phyloP scores from a whole-genome alignment of 2,797 vertebrate genomes.

The Cyprinodon diabolis region DNA sequence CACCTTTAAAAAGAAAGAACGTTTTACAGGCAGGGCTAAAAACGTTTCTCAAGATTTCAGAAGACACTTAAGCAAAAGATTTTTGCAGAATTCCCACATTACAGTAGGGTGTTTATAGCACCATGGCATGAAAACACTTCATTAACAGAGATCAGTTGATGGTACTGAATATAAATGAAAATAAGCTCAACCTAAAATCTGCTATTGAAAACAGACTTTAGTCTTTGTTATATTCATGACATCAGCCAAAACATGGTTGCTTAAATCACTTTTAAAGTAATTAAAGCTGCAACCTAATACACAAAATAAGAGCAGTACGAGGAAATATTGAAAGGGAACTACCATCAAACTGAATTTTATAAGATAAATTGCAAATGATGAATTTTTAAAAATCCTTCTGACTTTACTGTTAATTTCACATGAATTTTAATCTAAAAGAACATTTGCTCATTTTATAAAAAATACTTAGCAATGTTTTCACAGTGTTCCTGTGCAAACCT shows the following conservation, averaged over 20 bases:
- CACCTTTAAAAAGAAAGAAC: slow-evolving; percentile 79
- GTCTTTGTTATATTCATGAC: neutral
- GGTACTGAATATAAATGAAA: neutral
- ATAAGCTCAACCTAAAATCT: neutral
- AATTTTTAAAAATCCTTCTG: too few relatives aligned
- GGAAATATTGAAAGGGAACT: too few relatives aligned
- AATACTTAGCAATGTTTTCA: neutral
- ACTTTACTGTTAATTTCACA: neutral
- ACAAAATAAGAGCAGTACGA: neutral
- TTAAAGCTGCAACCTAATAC: neutral
- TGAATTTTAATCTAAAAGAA: neutral
- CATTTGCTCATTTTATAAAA: neutral
- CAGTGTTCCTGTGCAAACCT: neutral
- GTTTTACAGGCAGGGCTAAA: neutral
- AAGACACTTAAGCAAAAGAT: neutral
- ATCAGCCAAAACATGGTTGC: neutral
- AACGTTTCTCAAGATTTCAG: neutral
- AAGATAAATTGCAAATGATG: neutral
- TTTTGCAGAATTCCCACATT: too few relatives aligned
- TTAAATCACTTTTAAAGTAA: neutral
- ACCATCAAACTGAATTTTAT: too few relatives aligned
- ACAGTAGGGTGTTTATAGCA: too few relatives aligned
- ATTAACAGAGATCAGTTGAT: too few relatives aligned
- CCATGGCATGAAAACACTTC: too few relatives aligned
- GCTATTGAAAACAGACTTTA: neutral